Conservation (phyloP, 2,113 vertebrate genomes). For the Pteronura brasiliensis region DNA sequence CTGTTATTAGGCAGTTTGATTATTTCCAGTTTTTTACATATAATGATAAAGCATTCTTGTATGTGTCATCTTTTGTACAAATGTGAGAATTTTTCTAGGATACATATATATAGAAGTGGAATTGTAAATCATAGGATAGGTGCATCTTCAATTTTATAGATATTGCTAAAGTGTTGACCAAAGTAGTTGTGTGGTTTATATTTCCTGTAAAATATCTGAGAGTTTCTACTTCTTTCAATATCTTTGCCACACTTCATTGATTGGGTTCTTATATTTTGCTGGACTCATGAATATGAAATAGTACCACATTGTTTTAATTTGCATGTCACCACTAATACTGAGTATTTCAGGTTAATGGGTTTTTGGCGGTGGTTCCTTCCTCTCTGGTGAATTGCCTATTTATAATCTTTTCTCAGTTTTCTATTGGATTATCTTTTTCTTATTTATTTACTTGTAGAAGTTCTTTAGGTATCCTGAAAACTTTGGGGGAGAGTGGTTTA, state of each 20-base stretch:
- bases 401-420: background rate
- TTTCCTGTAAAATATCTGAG: background rate
- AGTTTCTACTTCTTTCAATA: background rate
- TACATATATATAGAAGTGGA: background rate
- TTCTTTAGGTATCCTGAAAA: background rate
- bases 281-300: background rate
- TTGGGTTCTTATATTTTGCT: slow-evolving; percentile 4
- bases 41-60: background rate
- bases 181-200: background rate
- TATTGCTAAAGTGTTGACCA: background rate
- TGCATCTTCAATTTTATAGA: background rate
- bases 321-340: background rate
- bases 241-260: background rate
- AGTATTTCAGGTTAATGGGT: background rate
- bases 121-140: background rate
- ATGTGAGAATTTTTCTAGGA: background rate
- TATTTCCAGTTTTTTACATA: background rate
- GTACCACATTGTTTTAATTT: background rate
- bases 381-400: background rate
- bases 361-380: background rate
- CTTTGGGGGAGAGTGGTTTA: background rate
- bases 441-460: background rate
- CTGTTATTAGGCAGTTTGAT: background rate
- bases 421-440: background rate
- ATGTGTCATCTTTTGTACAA: background rate